Evolutionary conservation across 2,888 invertebrate genomes (phyloP).

Genomic region (Gymnocheta viridis): DNA sequence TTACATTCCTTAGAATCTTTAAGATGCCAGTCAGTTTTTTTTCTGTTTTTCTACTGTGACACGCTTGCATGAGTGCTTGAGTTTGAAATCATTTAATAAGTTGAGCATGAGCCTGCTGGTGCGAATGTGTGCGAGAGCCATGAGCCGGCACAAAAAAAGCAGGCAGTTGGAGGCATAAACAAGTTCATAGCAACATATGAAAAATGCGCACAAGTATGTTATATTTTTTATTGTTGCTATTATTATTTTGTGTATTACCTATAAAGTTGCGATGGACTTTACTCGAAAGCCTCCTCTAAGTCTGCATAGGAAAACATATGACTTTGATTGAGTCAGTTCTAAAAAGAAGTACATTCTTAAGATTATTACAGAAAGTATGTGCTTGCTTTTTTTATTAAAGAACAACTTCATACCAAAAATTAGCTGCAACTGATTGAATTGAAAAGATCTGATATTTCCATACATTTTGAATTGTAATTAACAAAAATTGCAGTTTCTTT

Average conservation of each 20-base stretch:
- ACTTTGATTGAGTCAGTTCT: neutral
- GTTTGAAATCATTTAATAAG: constrained; percentile 1
- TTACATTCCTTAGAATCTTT: constrained; percentile 22
- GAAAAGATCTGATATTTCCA: too few species aligned
- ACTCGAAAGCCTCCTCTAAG: constrained; percentile 63
- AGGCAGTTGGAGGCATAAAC: constrained; percentile 16
- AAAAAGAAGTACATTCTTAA: neutral
- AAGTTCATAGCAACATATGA: constrained; percentile 27
- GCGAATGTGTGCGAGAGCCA: neutral
- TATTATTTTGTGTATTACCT: constrained; percentile 20
- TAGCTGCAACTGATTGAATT: too few species aligned
- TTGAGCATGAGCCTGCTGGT: neutral
- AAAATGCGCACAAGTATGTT: constrained; percentile 33
- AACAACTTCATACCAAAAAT: too few species aligned
- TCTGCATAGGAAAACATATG: constrained; percentile 50
- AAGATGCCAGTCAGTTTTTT: neutral
- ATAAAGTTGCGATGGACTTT: constrained; percentile 41
- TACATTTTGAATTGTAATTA: too few species aligned
- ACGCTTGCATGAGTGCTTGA: constrained; percentile 24
- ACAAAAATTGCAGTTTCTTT: too few species aligned
- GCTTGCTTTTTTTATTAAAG: too few species aligned
- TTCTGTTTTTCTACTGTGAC: neutral
- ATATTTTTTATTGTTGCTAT: neutral
- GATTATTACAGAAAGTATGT: too few species aligned
- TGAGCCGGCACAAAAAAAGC: neutral